Conservation (phyloP, 35 echinoderm and acorn worm species). For the Ophioderma brevispina region DNA sequence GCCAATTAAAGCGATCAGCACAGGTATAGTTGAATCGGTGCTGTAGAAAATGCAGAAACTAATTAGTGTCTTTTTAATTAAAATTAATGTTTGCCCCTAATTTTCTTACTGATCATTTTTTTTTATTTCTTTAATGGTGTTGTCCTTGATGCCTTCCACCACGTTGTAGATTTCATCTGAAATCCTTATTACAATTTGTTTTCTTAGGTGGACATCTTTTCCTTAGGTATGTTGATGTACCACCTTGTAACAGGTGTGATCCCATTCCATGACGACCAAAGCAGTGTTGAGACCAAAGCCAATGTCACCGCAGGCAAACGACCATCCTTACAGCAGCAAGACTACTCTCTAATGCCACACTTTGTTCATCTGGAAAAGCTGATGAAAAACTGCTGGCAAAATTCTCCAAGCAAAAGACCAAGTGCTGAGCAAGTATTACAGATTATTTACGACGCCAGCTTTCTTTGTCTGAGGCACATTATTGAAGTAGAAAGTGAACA, state of each 20-base stretch:
- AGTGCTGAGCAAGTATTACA: background rate
- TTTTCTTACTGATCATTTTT: no score
- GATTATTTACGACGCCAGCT: constrained; percentile 14
- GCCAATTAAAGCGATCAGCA: no score
- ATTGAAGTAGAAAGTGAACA: constrained; percentile 9
- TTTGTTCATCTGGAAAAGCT: constrained; percentile 55
- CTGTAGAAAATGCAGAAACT: no score
- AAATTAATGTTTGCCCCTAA: no score
- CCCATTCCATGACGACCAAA: constrained; percentile 57
- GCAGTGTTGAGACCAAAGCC: constrained; percentile 45
- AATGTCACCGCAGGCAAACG: constrained; percentile 41
- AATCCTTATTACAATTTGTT: no score
- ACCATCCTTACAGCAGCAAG: constrained; percentile 34
- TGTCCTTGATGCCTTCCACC: no score
- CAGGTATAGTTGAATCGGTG: no score
- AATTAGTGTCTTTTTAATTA: no score
- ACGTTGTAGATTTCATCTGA: no score
- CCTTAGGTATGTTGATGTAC: constrained; percentile 71
- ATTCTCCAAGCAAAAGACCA: constrained; percentile 25
- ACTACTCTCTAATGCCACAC: constrained; percentile 33
- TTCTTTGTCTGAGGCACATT: constrained; percentile 31
- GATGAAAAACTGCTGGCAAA: constrained; percentile 53
- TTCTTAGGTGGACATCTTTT: constrained; percentile 72
- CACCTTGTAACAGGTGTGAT: constrained; percentile 45
- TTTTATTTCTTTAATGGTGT: no score